These are phyloP conservation scores for Hyperopisus bebe DNA, from an alignment of 2,113 vertebrate genomes.

Conservation along the genomic window DNA sequence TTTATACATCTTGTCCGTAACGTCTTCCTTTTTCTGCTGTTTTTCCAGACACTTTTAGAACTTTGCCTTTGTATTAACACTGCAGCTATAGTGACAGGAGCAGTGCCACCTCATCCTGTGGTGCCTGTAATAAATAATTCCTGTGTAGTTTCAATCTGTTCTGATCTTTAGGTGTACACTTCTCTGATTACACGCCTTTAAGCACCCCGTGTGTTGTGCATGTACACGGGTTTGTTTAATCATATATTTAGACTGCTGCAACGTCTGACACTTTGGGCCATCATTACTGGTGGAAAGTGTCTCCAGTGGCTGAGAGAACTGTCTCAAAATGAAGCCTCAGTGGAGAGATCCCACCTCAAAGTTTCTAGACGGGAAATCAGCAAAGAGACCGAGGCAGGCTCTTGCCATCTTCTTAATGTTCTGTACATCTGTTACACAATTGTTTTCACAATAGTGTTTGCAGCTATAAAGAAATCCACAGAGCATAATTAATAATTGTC, in stretches of 20 bases:
- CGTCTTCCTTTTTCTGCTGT: neutral
- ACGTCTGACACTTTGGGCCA: neutral
- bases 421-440: neutral
- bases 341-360: neutral
- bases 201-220: neutral
- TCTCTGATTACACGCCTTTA: constrained; percentile 1
- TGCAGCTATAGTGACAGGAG: neutral
- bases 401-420: neutral
- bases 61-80: neutral
- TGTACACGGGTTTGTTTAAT: constrained; percentile 16
- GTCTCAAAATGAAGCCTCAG: neutral
- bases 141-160: constrained; percentile 10
- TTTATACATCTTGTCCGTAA: neutral
- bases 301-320: neutral
- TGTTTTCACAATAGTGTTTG: neutral
- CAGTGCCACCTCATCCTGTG: neutral
- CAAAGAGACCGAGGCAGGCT: neutral
- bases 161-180: constrained; percentile 6
- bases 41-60: neutral
- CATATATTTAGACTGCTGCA: neutral
- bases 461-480: neutral
- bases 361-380: neutral
- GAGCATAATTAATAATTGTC: neutral
- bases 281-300: neutral
- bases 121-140: constrained; percentile 14